Base-by-base conservation (phyloP, 2,113 vertebrate genomes). In the Phainopepla nitens region DNA sequence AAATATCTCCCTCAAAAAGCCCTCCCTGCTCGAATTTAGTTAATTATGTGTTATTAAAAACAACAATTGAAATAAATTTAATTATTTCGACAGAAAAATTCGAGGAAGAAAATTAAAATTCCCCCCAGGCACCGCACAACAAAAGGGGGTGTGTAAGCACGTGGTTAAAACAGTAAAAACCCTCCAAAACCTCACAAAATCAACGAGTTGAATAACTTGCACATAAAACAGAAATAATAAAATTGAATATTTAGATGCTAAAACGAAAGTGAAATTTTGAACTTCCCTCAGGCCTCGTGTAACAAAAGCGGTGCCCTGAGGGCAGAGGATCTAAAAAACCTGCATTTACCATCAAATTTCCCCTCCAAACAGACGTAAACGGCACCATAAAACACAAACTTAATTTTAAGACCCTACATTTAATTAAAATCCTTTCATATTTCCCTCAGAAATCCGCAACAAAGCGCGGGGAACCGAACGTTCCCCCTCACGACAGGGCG, bases 361-460 rank as follows among this genome's bases (percentile, higher is more conserved):
- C 1, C 2, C 8, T 0, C 1, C 21, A 20, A 56, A 27, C 0
- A 0, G 10, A 3, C 13, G 21, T 2, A 1, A 33, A 1, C 17
- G 3, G 17, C 4, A 2, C 3, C 3, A 21, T 3, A 4, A 57
- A 10, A 3, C 0, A 2, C 0, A 1, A 27, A 9, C 17, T 21
- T 8, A 13, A 1, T 6, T 0, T 3, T 0, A 4, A 33, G 7
- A 3, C 0, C 33, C 1, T 0, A 0, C 1, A 22, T 22, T 21
- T 13, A 3, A 8, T 8, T 16, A 25, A 57, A 47, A 27, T 0
- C 2, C 0, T 0, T 1, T 17, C 1, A 11, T 13, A 7, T 68
- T 47, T 4, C 42, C 51, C 51, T 68, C 62, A 68, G 22, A 17
- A 68, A 81, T 17, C 1, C 41, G 2, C 27, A 2, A 4, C 2